Evolutionary conservation across 1,140 invertebrate species (phyloP).

Genomic region (Papilio helenus): DNA sequence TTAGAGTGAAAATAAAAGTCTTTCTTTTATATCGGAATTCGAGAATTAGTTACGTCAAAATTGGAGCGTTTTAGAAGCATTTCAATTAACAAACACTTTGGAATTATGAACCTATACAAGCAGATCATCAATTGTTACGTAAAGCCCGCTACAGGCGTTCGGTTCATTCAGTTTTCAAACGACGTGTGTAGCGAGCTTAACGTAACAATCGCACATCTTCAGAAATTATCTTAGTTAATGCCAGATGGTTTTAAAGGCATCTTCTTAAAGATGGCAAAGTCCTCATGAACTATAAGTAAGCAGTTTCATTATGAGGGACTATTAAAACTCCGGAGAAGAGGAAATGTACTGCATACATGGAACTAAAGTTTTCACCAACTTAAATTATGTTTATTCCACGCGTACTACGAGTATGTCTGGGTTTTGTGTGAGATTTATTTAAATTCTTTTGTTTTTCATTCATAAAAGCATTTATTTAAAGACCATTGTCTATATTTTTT

Average conservation of each 20-base stretch:
- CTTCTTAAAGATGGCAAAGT: not conserved
- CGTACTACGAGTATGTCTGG: not conserved
- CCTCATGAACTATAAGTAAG: not conserved
- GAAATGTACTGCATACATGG: not conserved
- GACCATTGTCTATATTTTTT: no score
- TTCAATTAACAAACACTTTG: no score
- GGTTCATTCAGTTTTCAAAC: no score
- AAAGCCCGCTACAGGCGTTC: no score
- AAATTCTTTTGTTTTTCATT: not conserved
- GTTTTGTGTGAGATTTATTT: not conserved
- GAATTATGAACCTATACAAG: no score
- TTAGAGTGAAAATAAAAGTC: not conserved
- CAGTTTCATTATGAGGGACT: not conserved
- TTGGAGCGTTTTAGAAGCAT: not conserved
- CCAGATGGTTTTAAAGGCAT: not conserved
- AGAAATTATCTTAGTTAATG: not conserved
- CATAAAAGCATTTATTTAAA: no score
- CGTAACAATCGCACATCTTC: no score
- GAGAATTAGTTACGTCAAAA: not conserved
- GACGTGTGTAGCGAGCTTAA: no score
- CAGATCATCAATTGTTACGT: no score
- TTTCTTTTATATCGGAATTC: not conserved
- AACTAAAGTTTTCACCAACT: not conserved
- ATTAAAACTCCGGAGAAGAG: not conserved
- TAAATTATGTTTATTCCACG: not conserved